Percentiles rank a stretch among this genome's conserved stretches.
Evolutionary conservation across 2,113 vertebrate genomes (phyloP).

Genomic region (Protomyctophum bolini): DNA sequence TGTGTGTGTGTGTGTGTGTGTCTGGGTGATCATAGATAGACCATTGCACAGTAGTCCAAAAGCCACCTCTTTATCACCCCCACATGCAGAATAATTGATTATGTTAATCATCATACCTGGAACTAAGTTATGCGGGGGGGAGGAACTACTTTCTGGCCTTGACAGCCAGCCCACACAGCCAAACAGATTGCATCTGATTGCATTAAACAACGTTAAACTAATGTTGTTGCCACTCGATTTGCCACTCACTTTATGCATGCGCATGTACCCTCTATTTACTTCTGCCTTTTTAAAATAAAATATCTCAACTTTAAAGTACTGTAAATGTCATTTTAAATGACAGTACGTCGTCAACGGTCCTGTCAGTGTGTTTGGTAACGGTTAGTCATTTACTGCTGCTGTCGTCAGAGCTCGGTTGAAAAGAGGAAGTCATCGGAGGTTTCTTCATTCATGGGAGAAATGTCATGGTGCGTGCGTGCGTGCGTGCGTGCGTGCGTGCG

Average conservation of each 20-base stretch:
- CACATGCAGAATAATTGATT: background rate
- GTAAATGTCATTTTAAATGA: no score
- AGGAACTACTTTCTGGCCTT: no score
- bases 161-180: no score
- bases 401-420: background rate
- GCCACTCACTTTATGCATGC: no score
- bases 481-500: no score
- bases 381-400: background rate
- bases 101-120: background rate
- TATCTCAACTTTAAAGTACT: no score
- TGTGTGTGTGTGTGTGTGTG: background rate
- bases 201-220: background rate
- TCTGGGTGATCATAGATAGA: background rate
- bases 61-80: background rate
- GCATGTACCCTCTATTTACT: background rate
- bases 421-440: no score
- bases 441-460: no score
- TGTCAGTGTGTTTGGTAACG: background rate
- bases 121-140: no score
- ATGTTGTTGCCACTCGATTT: background rate
- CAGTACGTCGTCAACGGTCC: no score
- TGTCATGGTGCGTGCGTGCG: background rate
- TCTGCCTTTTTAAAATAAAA: background rate
- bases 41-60: background rate
- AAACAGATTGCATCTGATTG: no score